Base-by-base conservation (phyloP, 2,797 vertebrate species). In the Crenichthys baileyi region DNA sequence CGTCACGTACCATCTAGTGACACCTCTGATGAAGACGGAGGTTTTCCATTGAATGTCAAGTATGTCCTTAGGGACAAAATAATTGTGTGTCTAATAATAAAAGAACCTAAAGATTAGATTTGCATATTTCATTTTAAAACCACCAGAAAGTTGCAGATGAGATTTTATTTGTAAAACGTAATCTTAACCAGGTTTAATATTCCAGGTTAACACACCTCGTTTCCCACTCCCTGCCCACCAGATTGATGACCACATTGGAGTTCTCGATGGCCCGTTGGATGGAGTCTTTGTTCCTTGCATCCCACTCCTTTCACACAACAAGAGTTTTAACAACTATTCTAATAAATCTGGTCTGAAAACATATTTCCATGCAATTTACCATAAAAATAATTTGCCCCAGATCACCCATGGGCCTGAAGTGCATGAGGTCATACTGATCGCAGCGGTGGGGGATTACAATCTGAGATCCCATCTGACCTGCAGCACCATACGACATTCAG, bases 161-260 rank as follows among this genome's bases (percentile, higher is more conserved):
- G 16, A 15, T 60, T 55, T 24, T 18, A 72, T 60, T 29, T 0
- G 44, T 46, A 7, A 46, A 11, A 55, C 12, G 61, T 5, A 39
- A 56, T 2, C 13, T 7, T n/a, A 53, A 75, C 18, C 24, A 60
- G 11, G 68, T 39, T 2, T 9, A 2, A 56, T 55, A 24, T 73
- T 15, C 13, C 29, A 26, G 13, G 24, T 6, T 13, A 31, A 8
- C 63, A 5, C 95, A 99, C 98, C 89, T 96, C 1, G 98, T 99
- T 94, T 99, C 98, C 97, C 96, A 99, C 68, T 99, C 98, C 89
- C 92, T 94, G 81, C 98, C 98, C 80, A 99, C 91, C 53, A 99
- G 96, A 78, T 99, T 99, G 92, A 99, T 97, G 90, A 99, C 98
- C 61, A 99, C 97, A 6, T 97, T 96, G 70, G 98, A 99, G 91